A percentile compares a stretch with the other conserved stretches of the same genome.
These are phyloP conservation scores for Peromyscus attwateri DNA, from an alignment of 2,797 vertebrate genomes.

Conservation along the genomic window DNA sequence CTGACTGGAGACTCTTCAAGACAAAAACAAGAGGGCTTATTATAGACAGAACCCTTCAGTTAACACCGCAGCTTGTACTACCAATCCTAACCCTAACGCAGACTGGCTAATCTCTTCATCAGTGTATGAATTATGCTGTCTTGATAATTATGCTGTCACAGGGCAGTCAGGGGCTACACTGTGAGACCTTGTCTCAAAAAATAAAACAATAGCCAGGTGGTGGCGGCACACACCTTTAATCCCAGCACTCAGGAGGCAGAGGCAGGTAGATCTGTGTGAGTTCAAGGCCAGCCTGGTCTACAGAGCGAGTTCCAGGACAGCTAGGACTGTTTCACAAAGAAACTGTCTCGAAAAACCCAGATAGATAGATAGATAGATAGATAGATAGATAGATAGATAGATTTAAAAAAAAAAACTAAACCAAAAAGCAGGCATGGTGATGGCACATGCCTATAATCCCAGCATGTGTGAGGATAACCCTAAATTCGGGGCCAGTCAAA, in stretches of 20 bases:
- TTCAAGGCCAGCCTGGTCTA: background rate
- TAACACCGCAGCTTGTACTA: background rate
- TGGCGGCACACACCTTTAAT: background rate
- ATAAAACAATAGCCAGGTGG: too few species aligned
- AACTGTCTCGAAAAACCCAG: background rate
- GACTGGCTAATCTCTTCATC: background rate
- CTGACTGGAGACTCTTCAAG: constrained; percentile 91
- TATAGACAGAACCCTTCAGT: background rate
- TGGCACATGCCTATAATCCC: background rate
- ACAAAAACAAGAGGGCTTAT: constrained; percentile 21
- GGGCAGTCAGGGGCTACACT: too few species aligned
- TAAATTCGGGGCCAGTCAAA: background rate
- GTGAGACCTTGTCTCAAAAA: too few species aligned
- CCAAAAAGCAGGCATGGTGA: background rate
- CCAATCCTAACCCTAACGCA: background rate
- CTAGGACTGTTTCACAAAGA: background rate
- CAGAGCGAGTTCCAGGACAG: background rate
- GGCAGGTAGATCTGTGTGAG: background rate
- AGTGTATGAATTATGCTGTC: background rate
- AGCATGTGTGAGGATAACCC: background rate
- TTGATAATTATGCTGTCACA: background rate
- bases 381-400: too few species aligned
- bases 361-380: too few species aligned
- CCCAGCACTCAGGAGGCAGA: background rate
- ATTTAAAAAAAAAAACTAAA: too few species aligned